These are phyloP conservation scores for Lagorchestes hirsutus DNA, from an alignment of 2,797 vertebrate species.

Conservation along the genomic window DNA sequence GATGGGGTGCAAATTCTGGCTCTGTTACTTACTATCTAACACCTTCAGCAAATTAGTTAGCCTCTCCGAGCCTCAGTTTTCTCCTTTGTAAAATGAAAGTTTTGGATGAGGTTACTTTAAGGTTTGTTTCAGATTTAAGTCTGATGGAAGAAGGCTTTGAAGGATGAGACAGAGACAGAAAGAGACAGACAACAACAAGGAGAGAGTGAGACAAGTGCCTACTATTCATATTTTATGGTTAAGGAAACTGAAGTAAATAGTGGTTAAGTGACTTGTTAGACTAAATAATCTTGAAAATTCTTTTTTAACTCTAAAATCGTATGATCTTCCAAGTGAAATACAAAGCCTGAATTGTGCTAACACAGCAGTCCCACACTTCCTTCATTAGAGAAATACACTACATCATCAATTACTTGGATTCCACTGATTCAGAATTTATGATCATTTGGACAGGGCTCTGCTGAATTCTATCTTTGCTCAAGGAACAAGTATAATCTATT, in stretches of 20 bases:
- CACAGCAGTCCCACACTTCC: neutral
- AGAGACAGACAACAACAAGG: neutral
- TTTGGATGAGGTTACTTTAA: neutral
- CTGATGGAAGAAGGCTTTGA: neutral
- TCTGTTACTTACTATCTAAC: neutral
- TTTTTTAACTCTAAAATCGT: neutral
- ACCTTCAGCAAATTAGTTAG: neutral
- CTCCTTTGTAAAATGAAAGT: neutral
- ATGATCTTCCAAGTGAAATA: neutral
- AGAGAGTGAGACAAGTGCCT: neutral
- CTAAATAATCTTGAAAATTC: neutral
- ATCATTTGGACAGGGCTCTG: neutral
- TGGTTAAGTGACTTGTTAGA: neutral
- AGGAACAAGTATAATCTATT: conserved; percentile 10
- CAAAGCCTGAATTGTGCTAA: neutral
- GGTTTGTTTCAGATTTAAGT: neutral
- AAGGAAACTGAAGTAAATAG: neutral
- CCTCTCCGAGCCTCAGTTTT: neutral
- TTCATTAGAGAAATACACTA: neutral
- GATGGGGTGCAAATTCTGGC: neutral
- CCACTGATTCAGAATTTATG: neutral
- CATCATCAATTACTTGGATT: neutral
- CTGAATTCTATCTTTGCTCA: neutral
- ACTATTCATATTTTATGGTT: neutral
- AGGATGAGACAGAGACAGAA: neutral